Evolutionary conservation across 1,140 invertebrate species (phyloP).

Genomic region (Meloidogyne chitwoodi): DNA sequence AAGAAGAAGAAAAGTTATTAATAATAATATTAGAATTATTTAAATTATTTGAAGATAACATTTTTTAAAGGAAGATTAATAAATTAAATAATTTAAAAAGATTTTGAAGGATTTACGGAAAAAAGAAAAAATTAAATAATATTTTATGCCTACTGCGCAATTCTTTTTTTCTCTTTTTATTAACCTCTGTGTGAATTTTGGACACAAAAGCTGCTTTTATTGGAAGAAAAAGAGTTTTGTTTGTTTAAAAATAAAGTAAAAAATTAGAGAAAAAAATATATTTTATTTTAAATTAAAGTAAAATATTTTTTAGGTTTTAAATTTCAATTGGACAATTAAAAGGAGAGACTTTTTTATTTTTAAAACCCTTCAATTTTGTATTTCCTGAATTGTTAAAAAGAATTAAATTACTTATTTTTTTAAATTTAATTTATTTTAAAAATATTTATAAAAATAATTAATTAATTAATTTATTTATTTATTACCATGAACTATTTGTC

Average conservation of each 20-base stretch:
- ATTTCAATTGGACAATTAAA: not conserved
- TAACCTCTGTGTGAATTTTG: not conserved
- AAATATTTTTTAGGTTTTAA: not conserved
- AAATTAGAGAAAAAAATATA: no score
- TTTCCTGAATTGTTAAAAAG: not conserved
- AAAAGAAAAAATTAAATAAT: not conserved
- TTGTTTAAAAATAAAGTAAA: not conserved
- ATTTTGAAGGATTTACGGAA: not conserved
- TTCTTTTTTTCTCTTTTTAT: not conserved
- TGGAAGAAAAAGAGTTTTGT: not conserved
- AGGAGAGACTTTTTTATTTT: not conserved
- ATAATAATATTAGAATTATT: no score
- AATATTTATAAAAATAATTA: no score
- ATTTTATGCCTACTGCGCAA: not conserved
- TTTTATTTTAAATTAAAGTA: not conserved
- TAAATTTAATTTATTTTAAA: no score
- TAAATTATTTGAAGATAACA: no score
- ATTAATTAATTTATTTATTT: not conserved
- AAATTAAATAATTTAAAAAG: not conserved
- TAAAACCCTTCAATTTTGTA: not conserved
- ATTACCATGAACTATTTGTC: constrained; percentile 3
- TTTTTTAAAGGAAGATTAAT: no score
- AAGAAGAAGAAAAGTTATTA: no score
- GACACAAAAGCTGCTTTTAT: not conserved
- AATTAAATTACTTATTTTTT: not conserved